These are phyloP conservation scores for Melipona bicolor DNA, from an alignment of 2,888 invertebrate species.

Conservation along the genomic window DNA sequence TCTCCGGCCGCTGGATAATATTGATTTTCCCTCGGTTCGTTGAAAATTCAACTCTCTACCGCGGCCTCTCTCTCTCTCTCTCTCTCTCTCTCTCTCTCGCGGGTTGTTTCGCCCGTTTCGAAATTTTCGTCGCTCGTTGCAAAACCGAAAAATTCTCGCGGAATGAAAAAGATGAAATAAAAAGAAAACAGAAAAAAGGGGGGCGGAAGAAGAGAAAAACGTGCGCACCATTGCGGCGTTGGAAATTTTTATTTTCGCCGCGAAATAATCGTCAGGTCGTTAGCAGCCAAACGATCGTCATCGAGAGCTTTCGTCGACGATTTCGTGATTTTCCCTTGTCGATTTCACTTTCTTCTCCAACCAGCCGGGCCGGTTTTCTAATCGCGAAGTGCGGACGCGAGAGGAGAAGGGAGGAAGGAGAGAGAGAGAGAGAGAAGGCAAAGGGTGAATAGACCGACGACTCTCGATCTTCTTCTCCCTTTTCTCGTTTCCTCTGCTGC, in stretches of 20 bases:
- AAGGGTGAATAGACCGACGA: not conserved
- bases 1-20: slow-evolving; percentile 69
- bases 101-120: not conserved
- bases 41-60: slow-evolving; percentile 67
- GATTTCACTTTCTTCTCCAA: not conserved
- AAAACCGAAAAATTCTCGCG: slow-evolving; percentile 12
- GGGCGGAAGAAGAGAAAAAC: too few species aligned
- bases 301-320: slow-evolving; percentile 1
- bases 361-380: slow-evolving; percentile 4
- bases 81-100: slow-evolving; percentile 20
- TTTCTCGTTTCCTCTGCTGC: not conserved
- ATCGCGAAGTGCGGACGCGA: not conserved
- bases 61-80: not conserved
- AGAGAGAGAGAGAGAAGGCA: not conserved
- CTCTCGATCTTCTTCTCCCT: not conserved
- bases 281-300: slow-evolving; percentile 1
- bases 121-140: slow-evolving; percentile 18
- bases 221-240: not conserved
- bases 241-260: not conserved
- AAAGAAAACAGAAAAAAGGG: not conserved
- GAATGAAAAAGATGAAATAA: too few species aligned
- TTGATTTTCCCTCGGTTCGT: slow-evolving; percentile 71
- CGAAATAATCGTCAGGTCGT: slow-evolving; percentile 7
- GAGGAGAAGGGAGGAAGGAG: too few species aligned
- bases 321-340: not conserved